A percentile compares a stretch with the other conserved stretches of the same genome.
These are phyloP conservation scores for Phyllotreta cruciferae DNA, from an alignment of 2,888 invertebrate genomes.

Conservation along the genomic window DNA sequence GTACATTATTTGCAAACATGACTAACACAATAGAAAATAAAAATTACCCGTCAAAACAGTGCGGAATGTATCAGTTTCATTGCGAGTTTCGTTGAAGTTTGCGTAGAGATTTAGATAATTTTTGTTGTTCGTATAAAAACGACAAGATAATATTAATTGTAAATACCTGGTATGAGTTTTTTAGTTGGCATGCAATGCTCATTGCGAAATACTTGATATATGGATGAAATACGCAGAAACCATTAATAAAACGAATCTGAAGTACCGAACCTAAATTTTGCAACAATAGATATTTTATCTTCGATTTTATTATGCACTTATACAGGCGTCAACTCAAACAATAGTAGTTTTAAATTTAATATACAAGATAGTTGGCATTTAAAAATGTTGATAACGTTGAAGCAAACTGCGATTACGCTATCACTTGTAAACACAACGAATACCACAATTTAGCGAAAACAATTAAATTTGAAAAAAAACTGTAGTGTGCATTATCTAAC, in stretches of 20 bases:
- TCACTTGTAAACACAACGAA: constrained; percentile 4
- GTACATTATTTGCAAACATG: constrained; percentile 6
- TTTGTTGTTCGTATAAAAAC: no score
- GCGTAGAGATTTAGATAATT: no score
- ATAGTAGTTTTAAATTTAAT: neutral
- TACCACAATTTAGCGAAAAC: constrained; percentile 6
- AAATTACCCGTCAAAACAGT: no score
- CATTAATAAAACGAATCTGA: no score
- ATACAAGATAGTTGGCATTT: constrained; percentile 2
- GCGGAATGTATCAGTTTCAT: no score
- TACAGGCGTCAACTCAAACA: constrained; percentile 2
- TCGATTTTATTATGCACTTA: neutral
- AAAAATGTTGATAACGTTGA: constrained; percentile 12
- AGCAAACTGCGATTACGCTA: constrained; percentile 14
- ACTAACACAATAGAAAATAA: neutral
- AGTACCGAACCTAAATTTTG: neutral
- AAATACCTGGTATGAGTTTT: no score
- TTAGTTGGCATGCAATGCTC: no score
- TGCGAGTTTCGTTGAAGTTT: no score
- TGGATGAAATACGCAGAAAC: no score
- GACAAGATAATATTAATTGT: no score
- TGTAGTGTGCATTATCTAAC: constrained; percentile 4
- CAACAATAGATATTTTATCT: neutral
- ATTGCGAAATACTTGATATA: no score
- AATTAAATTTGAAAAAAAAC: constrained; percentile 13